Evolutionary conservation across 1,140 invertebrate genomes (phyloP).

Genomic region (Sminthurinus signatus): DNA sequence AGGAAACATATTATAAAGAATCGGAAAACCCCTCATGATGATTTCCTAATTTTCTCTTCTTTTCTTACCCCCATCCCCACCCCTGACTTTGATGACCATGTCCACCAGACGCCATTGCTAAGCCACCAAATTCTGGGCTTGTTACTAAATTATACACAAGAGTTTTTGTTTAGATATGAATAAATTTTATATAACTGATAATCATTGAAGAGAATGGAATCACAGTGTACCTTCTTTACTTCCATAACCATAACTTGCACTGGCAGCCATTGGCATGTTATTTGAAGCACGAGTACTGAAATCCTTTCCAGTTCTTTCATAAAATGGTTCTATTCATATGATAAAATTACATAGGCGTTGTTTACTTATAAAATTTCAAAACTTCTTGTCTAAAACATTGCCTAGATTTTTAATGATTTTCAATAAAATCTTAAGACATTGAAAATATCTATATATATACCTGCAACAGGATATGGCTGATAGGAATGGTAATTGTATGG

Average conservation of each 20-base stretch:
- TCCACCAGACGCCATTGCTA: conserved; percentile 18
- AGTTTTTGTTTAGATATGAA: too few species aligned
- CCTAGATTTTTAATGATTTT: neutral
- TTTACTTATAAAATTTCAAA: neutral
- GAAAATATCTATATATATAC: neutral
- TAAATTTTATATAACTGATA: too few species aligned
- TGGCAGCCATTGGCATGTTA: neutral
- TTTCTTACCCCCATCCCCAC: conserved; percentile 15
- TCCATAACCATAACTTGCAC: neutral
- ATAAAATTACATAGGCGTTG: neutral
- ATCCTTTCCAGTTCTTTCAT: conserved; percentile 6
- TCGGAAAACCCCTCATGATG: neutral
- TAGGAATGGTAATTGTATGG: neutral
- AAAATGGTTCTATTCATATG: neutral
- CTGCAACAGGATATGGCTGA: conserved; percentile 1
- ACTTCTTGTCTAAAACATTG: neutral
- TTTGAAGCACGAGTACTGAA: neutral
- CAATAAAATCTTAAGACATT: neutral
- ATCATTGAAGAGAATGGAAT: neutral
- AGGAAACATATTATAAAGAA: too few species aligned
- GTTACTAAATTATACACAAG: too few species aligned
- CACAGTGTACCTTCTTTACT: neutral
- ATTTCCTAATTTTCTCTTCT: neutral
- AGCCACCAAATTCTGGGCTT: conserved; percentile 22
- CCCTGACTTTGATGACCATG: conserved; percentile 13